Percentiles rank a stretch among this genome's conserved stretches.
phyloP scores from a whole-genome alignment of 1,140 invertebrate species.

The Trichonephila inaurata region DNA sequence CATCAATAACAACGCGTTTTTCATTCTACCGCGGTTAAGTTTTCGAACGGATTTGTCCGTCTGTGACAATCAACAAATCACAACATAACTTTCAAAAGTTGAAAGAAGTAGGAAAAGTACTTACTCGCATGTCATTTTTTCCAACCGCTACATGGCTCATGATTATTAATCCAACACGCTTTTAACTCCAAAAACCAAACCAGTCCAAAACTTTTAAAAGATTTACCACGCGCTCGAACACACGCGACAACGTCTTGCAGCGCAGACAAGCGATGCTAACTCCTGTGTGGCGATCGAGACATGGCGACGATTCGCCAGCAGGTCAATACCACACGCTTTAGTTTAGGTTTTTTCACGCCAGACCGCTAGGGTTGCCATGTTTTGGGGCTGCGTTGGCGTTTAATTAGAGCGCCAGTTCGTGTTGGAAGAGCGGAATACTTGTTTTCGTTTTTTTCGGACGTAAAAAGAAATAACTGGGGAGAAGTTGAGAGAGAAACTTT shows the following conservation, averaged over 20 bases:
- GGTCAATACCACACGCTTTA: conserved; percentile 65
- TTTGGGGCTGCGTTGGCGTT: conserved; percentile 66
- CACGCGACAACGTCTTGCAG: conserved; percentile 1
- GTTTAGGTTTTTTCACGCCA: conserved; percentile 60
- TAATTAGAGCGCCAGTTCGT: conserved; percentile 68
- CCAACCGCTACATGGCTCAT: conserved; percentile 44
- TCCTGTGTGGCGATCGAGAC: conserved; percentile 42
- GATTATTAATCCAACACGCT: conserved; percentile 57
- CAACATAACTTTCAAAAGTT: not conserved
- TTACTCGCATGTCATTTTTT: conserved; percentile 34
- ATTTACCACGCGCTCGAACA: not conserved
- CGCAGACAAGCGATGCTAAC: not conserved
- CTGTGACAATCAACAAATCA: not conserved
- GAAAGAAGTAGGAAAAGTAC: not conserved
- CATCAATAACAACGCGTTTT: conserved; percentile 7
- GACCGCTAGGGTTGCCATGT: conserved; percentile 4
- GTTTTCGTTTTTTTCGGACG: not conserved
- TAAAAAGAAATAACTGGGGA: not conserved
- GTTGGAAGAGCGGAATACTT: conserved; percentile 16
- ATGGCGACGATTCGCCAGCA: conserved; percentile 61
- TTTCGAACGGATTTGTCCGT: not conserved
- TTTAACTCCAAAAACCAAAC: not conserved
- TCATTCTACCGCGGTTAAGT: not conserved
- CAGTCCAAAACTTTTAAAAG: not conserved
- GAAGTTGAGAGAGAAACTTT: not conserved